These are phyloP conservation scores for Strigops habroptila DNA, from an alignment of 2,113 vertebrate species.

Conservation along the genomic window DNA sequence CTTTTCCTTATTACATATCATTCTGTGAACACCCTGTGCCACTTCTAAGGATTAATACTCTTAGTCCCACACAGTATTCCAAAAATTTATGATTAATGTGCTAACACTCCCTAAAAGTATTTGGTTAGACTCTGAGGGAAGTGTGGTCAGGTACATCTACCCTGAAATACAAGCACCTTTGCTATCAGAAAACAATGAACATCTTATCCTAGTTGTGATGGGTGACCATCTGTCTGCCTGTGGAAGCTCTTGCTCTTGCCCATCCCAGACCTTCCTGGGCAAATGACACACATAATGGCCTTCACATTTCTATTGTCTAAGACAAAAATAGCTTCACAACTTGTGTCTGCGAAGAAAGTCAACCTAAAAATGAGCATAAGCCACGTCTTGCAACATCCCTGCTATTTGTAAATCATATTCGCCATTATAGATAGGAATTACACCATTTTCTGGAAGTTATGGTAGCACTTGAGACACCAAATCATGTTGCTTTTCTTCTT, in stretches of 20 bases:
- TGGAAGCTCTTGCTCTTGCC: background rate
- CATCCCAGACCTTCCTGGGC: background rate
- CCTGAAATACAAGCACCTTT: background rate
- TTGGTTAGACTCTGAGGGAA: background rate
- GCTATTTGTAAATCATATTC: background rate
- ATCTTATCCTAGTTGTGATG: background rate
- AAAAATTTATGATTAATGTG: background rate
- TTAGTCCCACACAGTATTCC: background rate
- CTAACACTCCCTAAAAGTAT: background rate
- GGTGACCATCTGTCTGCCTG: background rate
- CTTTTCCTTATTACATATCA: background rate
- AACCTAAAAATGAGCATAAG: background rate
- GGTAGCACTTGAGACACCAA: background rate
- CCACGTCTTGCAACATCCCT: background rate
- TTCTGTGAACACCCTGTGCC: background rate
- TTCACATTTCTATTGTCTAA: background rate
- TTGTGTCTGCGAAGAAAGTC: background rate
- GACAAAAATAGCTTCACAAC: background rate
- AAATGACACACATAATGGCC: background rate
- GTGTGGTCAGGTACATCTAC: background rate
- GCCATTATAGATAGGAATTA: background rate
- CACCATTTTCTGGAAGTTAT: background rate
- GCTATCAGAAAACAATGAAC: background rate
- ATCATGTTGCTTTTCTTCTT: background rate
- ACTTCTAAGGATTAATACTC: background rate